Conservation (phyloP, 2,113 vertebrate genomes). For the Carollia perspicillata region DNA sequence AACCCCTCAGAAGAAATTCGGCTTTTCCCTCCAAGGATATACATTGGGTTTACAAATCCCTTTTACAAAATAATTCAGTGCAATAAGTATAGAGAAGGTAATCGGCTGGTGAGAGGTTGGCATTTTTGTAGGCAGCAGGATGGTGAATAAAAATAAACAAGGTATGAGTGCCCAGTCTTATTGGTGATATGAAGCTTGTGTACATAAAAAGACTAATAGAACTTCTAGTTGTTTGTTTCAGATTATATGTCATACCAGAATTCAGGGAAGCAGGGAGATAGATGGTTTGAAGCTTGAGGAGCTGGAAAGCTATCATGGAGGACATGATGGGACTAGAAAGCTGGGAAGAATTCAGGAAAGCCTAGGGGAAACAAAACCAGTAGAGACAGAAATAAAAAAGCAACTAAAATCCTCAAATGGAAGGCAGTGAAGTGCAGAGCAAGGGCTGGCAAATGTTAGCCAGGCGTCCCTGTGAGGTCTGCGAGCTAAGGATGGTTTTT, state of each 20-base stretch:
- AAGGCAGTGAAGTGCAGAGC: background rate
- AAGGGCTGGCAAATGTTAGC: background rate
- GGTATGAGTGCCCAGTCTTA: background rate
- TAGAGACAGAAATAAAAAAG: background rate
- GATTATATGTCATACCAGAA: background rate
- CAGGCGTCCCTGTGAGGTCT: background rate
- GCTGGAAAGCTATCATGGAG: background rate
- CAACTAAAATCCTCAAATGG: background rate
- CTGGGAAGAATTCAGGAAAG: background rate
- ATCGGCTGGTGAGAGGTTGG: background rate
- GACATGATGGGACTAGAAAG: background rate
- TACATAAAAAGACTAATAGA: background rate
- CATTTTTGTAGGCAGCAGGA: background rate
- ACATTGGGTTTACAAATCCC: background rate
- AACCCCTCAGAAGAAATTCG: background rate
- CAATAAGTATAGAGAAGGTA: background rate
- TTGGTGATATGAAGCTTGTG: background rate
- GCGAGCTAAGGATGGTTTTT: background rate
- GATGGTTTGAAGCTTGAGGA: background rate
- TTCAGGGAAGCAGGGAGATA: background rate
- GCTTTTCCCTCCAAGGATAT: background rate
- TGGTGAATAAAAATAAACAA: background rate
- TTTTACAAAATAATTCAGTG: background rate
- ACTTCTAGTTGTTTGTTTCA: background rate
- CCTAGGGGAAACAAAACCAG: background rate